These are phyloP conservation scores for Listrodromus nycthemerus DNA, from an alignment of 2,888 invertebrate species.

Conservation along the genomic window DNA sequence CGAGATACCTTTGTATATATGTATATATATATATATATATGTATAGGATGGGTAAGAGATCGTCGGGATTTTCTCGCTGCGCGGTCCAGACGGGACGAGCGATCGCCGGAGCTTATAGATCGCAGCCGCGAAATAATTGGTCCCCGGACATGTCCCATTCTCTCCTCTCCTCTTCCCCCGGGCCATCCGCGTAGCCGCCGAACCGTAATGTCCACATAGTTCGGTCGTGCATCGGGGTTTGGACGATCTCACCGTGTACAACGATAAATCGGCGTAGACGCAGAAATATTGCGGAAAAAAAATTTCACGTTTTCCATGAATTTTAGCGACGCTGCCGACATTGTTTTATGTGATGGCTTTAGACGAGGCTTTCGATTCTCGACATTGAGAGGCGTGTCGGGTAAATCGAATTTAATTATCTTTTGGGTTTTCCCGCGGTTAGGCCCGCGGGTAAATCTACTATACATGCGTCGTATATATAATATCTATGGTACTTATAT, in stretches of 20 bases:
- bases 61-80: conserved; percentile 48
- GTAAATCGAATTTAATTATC: background rate
- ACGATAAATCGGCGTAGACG: conserved; percentile 10
- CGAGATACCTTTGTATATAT: conserved; percentile 9
- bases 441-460: conserved; percentile 30
- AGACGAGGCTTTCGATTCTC: background rate
- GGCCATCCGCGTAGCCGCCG: background rate
- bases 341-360: background rate
- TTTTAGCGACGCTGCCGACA: background rate
- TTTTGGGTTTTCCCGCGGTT: background rate
- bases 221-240: background rate
- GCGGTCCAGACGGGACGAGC: conserved; percentile 20
- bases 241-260: background rate
- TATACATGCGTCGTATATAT: conserved; percentile 14
- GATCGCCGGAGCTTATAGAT: conserved; percentile 48
- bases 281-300: background rate
- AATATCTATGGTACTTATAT: conserved; percentile 17
- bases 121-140: conserved; percentile 67
- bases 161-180: background rate
- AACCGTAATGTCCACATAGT: background rate
- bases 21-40: conserved; percentile 4
- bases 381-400: conserved; percentile 17
- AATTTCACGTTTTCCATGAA: conserved; percentile 5
- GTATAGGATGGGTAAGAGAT: conserved; percentile 47
- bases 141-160: conserved; percentile 43